Conservation (phyloP, 2,888 invertebrate genomes). For the Deilephila porcellus region DNA sequence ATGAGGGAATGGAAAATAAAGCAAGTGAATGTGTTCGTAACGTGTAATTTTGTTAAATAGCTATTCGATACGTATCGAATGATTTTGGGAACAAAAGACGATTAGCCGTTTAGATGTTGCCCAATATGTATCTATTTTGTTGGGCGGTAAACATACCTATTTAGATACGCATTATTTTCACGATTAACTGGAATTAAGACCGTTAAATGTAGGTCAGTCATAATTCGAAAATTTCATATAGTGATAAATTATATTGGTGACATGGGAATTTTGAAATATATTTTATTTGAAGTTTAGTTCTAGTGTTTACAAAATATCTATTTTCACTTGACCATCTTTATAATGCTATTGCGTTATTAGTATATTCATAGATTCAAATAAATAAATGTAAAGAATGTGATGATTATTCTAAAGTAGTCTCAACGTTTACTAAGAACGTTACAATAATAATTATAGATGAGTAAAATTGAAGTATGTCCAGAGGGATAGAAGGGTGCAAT, state of each 20-base stretch:
- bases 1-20: slow-evolving; percentile 78
- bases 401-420: no score
- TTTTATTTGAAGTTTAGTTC: no score
- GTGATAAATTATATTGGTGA: not conserved
- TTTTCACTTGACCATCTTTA: no score
- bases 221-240: not conserved
- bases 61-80: slow-evolving; percentile 81
- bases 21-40: slow-evolving; percentile 72
- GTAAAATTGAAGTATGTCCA: no score
- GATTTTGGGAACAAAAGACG: slow-evolving; percentile 73
- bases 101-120: slow-evolving; percentile 53
- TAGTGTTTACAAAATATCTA: no score
- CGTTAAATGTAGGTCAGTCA: not conserved
- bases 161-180: slow-evolving; percentile 35
- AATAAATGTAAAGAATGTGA: no score
- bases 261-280: no score
- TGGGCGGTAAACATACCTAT: slow-evolving; percentile 29
- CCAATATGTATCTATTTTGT: slow-evolving; percentile 35
- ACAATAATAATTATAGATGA: no score
- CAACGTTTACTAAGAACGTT: no score
- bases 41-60: slow-evolving; percentile 82
- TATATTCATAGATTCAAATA: no score
- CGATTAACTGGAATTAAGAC: not conserved
- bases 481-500: no score
- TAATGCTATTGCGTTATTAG: no score